These are phyloP conservation scores for Anoplolepis gracilipes DNA, from an alignment of 1,140 invertebrate genomes.

Conservation along the genomic window DNA sequence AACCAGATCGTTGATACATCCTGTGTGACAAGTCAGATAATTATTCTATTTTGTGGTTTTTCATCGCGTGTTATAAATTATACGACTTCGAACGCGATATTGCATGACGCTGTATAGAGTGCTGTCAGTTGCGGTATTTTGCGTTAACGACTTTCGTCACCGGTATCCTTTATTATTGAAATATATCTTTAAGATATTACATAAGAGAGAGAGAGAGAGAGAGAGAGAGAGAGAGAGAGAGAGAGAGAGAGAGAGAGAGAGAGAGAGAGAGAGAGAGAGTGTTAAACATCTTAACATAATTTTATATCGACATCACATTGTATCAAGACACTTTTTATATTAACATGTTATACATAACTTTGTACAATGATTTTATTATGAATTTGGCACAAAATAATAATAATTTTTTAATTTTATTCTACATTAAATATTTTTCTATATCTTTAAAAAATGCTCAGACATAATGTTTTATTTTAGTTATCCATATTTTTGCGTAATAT, in stretches of 20 bases:
- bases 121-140: neutral
- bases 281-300: neutral
- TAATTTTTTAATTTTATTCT: too few relatives aligned
- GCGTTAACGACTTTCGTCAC: neutral
- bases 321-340: neutral
- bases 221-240: too few relatives aligned
- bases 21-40: conserved; percentile 42
- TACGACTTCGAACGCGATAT: conserved; percentile 3
- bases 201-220: too few relatives aligned
- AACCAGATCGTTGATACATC: conserved; percentile 71
- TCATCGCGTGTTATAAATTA: conserved; percentile 32
- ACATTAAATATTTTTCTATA: too few relatives aligned
- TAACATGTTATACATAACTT: too few relatives aligned
- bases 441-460: too few relatives aligned
- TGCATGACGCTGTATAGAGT: neutral
- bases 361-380: neutral
- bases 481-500: too few relatives aligned
- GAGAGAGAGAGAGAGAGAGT: too few relatives aligned
- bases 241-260: too few relatives aligned
- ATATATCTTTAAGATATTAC: neutral
- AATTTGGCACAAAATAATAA: neutral
- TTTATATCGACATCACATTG: neutral
- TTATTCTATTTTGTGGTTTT: conserved; percentile 57
- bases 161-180: conserved; percentile 1
- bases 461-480: too few relatives aligned